Percentiles rank a stretch among this genome's conserved stretches.
These are phyloP conservation scores for Phylloscopus whistleri DNA, from an alignment of 2,113 vertebrate species.

Conservation along the genomic window DNA sequence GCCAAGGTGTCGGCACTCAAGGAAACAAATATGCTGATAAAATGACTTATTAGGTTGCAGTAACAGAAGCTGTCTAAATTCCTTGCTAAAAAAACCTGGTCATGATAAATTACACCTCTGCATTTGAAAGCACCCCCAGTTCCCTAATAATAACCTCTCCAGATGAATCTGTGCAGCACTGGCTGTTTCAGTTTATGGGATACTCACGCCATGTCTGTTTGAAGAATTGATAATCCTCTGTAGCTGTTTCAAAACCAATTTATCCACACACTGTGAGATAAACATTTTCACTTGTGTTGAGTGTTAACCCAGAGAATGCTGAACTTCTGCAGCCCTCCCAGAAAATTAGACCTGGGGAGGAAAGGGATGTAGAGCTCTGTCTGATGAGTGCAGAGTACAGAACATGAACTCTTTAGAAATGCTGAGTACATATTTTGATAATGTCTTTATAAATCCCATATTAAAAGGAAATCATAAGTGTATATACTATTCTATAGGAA, in stretches of 20 bases:
- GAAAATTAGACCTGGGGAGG: not conserved
- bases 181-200: slow-evolving; percentile 4
- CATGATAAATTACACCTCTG: slow-evolving; percentile 30
- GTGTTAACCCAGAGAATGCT: not conserved
- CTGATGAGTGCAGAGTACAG: not conserved
- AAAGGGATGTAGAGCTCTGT: not conserved
- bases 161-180: not conserved
- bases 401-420: not conserved
- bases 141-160: slow-evolving; percentile 37
- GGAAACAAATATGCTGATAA: slow-evolving; percentile 43
- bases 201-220: not conserved
- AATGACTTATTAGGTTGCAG: slow-evolving; percentile 6
- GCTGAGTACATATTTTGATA: not conserved
- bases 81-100: slow-evolving; percentile 19
- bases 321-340: not conserved
- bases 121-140: slow-evolving; percentile 7
- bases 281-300: slow-evolving; percentile 41
- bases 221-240: slow-evolving; percentile 40
- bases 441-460: not conserved
- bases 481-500: not conserved
- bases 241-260: slow-evolving; percentile 45
- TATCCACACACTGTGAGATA: slow-evolving; percentile 28
- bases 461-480: not conserved
- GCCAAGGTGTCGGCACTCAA: not conserved
- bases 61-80: slow-evolving; percentile 34